phyloP scores from a whole-genome alignment of 2,113 vertebrate species.

The Melanerpes formicivorus region DNA sequence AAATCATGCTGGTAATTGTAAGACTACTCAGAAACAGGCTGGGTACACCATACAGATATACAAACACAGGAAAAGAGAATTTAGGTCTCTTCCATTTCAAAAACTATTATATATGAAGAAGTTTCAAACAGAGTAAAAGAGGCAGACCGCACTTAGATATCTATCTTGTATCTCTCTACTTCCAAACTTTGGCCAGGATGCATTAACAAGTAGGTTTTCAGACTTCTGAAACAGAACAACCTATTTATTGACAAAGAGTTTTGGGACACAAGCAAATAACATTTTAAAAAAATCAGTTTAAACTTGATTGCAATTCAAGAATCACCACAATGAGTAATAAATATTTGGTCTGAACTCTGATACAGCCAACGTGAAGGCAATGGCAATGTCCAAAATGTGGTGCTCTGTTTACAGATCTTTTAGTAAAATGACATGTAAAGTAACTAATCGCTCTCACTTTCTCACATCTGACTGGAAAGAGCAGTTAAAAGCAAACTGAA shows the following conservation, averaged over 20 bases:
- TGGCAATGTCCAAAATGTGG: background rate
- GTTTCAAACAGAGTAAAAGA: background rate
- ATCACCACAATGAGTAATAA: background rate
- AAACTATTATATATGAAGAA: background rate
- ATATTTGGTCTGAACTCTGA: background rate
- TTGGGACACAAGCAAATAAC: background rate
- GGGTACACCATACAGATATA: background rate
- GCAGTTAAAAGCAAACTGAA: background rate
- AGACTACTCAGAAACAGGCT: background rate
- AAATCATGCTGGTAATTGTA: background rate
- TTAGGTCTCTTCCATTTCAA: background rate
- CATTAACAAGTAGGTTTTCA: background rate
- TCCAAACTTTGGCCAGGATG: background rate
- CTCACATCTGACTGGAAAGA: background rate
- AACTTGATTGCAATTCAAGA: background rate
- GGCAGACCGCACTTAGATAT: background rate
- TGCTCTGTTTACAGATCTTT: background rate
- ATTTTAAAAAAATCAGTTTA: background rate
- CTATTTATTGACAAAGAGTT: background rate
- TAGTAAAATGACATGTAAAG: background rate
- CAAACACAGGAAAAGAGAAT: background rate
- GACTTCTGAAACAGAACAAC: background rate
- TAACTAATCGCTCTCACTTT: constrained; percentile 47
- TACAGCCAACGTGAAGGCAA: background rate
- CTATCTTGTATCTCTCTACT: background rate